These are phyloP conservation scores for Gymnarchus niloticus DNA, from an alignment of 2,113 vertebrate species.

Conservation along the genomic window DNA sequence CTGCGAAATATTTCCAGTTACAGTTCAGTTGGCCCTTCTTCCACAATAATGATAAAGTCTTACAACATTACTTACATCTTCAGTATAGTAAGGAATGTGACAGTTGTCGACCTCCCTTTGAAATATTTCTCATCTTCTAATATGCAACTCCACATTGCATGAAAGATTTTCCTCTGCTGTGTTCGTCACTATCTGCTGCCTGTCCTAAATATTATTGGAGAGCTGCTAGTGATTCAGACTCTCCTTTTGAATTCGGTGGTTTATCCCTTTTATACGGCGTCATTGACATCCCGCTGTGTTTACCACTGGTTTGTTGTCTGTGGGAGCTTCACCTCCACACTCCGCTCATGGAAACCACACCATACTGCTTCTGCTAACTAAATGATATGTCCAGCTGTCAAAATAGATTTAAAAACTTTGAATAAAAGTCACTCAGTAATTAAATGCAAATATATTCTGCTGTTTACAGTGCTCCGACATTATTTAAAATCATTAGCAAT, in stretches of 20 bases:
- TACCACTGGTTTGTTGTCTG: background rate
- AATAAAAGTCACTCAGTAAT: background rate
- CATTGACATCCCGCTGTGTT: background rate
- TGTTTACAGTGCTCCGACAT: background rate
- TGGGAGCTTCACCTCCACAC: background rate
- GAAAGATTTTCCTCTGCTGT: background rate
- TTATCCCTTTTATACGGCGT: background rate
- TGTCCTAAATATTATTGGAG: background rate
- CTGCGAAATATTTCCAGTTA: background rate
- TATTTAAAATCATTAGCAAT: background rate
- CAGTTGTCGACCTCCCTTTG: background rate
- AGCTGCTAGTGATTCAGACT: background rate
- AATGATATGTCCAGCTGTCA: background rate
- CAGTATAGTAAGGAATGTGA: background rate
- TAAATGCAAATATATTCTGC: slow-evolving; percentile 3
- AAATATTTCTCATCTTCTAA: background rate
- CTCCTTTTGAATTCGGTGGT: background rate
- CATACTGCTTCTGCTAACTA: background rate
- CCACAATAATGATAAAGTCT: too few species aligned
- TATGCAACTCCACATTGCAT: background rate
- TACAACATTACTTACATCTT: background rate
- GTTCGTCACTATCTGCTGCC: background rate
- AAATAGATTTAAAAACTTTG: background rate
- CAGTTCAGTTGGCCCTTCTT: background rate
- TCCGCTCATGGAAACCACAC: background rate